Evolutionary conservation across 2,888 invertebrate species (phyloP).

Genomic region (Drosophila borborema): DNA sequence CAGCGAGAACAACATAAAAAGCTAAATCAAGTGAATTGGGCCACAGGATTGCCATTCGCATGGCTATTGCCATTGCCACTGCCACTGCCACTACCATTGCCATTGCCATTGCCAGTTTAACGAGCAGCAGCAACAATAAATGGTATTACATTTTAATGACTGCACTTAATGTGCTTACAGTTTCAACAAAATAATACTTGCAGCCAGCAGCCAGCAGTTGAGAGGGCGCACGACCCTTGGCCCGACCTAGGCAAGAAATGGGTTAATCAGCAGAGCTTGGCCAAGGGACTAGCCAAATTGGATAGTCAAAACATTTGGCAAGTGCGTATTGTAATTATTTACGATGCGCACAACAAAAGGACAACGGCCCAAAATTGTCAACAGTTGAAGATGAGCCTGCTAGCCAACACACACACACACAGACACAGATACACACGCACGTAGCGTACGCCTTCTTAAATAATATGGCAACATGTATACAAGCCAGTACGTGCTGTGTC

Average conservation of each 20-base stretch:
- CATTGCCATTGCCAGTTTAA: constrained; percentile 38
- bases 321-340: constrained; percentile 62
- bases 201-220: constrained; percentile 7
- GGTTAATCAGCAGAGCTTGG: constrained; percentile 11
- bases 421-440: neutral
- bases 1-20: neutral
- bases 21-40: constrained; percentile 33
- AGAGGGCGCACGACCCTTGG: neutral
- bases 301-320: constrained; percentile 40
- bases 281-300: constrained; percentile 14
- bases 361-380: constrained; percentile 33
- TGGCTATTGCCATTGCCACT: constrained; percentile 27
- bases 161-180: constrained; percentile 52
- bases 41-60: constrained; percentile 22
- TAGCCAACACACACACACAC: neutral
- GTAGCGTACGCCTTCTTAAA: constrained; percentile 21
- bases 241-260: neutral
- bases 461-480: constrained; percentile 34
- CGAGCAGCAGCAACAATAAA: constrained; percentile 37
- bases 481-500: constrained; percentile 11
- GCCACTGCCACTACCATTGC: constrained; percentile 10
- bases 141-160: constrained; percentile 47
- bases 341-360: constrained; percentile 34
- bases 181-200: constrained; percentile 19
- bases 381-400: constrained; percentile 45